Evolutionary conservation across 1,140 invertebrate species (phyloP).

Genomic region (Hyposmocoma kahamanoa): DNA sequence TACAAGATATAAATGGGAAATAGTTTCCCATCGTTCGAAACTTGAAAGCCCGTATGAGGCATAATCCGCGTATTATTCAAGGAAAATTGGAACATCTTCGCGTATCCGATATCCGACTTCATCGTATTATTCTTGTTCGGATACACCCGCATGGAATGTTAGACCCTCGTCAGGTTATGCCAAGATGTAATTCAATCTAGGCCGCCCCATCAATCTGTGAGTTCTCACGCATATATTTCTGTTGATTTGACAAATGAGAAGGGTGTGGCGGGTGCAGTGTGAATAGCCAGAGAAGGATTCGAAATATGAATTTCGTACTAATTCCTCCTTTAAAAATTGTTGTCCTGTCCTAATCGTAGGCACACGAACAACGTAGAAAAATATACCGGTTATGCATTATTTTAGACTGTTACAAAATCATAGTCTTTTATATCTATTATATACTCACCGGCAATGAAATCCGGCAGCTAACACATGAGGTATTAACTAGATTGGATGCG

Average conservation of each 20-base stretch:
- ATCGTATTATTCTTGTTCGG: slow-evolving; percentile 1
- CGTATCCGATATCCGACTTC: slow-evolving; percentile 30
- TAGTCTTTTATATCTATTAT: too few species aligned
- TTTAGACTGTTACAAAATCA: too few species aligned
- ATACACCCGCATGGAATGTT: slow-evolving; percentile 51
- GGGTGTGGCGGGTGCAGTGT: slow-evolving; percentile 48
- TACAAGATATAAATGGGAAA: not conserved
- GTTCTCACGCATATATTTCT: slow-evolving; percentile 70
- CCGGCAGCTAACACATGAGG: too few species aligned
- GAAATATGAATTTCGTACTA: too few species aligned
- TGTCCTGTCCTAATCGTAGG: too few species aligned
- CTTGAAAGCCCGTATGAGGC: not conserved
- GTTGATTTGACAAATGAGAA: slow-evolving; percentile 73
- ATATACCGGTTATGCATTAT: too few species aligned
- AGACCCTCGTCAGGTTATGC: slow-evolving; percentile 66
- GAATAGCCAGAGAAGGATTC: slow-evolving; percentile 17
- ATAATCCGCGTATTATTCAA: slow-evolving; percentile 11
- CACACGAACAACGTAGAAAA: too few species aligned
- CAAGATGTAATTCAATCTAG: slow-evolving; percentile 68
- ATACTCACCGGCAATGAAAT: too few species aligned
- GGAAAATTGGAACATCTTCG: slow-evolving; percentile 25
- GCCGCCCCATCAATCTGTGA: slow-evolving; percentile 66
- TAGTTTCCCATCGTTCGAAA: not conserved
- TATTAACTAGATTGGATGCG: too few species aligned
- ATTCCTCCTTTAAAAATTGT: too few species aligned